Conservation (phyloP, 2,888 invertebrate genomes). For the Machimus rusticus region DNA sequence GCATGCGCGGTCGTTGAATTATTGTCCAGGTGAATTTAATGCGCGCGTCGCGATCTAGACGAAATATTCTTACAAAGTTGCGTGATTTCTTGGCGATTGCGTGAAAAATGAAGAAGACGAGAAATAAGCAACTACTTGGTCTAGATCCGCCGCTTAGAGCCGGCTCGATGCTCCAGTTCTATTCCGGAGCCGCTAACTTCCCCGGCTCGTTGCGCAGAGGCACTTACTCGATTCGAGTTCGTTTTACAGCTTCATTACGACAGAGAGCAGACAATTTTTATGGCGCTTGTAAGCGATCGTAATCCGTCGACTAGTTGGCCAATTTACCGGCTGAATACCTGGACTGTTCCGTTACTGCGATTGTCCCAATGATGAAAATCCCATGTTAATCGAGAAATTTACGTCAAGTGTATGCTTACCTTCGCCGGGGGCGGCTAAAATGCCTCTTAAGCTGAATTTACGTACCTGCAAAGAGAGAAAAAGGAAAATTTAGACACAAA, state of each 20-base stretch:
- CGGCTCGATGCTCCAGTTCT: neutral
- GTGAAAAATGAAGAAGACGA: neutral
- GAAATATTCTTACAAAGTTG: constrained; percentile 5
- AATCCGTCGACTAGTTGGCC: neutral
- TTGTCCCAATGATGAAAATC: neutral
- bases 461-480: neutral
- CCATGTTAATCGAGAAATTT: neutral
- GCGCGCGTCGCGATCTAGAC: neutral
- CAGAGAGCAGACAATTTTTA: neutral
- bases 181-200: neutral
- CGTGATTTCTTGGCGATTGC: constrained; percentile 4
- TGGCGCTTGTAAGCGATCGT: neutral
- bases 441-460: neutral
- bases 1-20: neutral
- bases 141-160: neutral
- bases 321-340: neutral
- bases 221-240: neutral
- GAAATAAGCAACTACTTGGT: neutral
- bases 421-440: neutral
- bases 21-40: neutral
- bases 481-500: neutral
- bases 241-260: constrained; percentile 12
- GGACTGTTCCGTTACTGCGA: neutral
- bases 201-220: neutral
- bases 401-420: neutral